Evolutionary conservation across 2,888 invertebrate genomes (phyloP), one percentile per base, ranked within the genome.

Genomic region (Dasysyrphus albostriatus): DNA sequence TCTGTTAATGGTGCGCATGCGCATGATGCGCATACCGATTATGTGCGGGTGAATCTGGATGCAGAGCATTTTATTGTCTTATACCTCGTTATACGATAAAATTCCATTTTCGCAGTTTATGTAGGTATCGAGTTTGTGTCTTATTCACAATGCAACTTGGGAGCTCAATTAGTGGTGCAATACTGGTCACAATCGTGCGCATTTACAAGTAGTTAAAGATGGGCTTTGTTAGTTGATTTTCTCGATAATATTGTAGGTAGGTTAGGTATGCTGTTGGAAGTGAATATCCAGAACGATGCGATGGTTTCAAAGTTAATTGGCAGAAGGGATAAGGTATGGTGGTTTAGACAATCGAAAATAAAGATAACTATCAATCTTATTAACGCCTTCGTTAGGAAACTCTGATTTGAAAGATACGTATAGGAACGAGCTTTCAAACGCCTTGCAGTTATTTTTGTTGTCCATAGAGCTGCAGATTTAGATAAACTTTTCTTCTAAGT

Each of bases 151-250:
- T 76, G 67, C 42, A 78, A 75, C 63, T 24, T 24, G 10, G 70
- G 61, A 78, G 78, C 70, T 87, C 85, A 87, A 87, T 87, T 87
- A 87, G 85, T 74, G 69, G 85, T 82, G 82, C 87, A 69, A 82
- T 87, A 87, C 72, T 79, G 82, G 58, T 32, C 54, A 29, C 82
- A 87, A 87, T 87, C 87, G 87, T 82, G 78, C 24, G 87, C 75
- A 29, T n/a, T 16, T 51, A 19, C 3, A 3, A 5, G 44, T 32
- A 16, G n/a, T 37, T 58, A 16, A 44, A 51, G 51, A 56, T 56
- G 72, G 51, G 32, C 54, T 54, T 78, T 75, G 56, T 72, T 75
- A 29, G 72, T 49, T 56, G 83, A 79, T 75, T 51, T 59, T 14
- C 24, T 19, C 63, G 77, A 81, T 78, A 82, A 65, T 24, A 51